Conservation (phyloP, 2,888 invertebrate genomes). For the Hyles lineata region DNA sequence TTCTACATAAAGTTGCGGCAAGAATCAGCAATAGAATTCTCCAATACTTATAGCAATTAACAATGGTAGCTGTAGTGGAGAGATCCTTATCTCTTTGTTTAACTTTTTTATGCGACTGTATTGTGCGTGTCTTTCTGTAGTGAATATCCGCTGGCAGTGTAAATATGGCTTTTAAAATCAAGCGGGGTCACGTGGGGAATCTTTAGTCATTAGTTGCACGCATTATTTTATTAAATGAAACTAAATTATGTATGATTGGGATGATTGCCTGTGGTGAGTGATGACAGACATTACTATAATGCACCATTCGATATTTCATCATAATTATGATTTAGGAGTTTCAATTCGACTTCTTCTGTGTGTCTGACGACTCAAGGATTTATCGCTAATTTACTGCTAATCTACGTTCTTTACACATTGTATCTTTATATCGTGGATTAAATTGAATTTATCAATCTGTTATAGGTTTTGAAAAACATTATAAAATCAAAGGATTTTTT, state of each 20-base stretch:
- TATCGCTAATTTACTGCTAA: not conserved
- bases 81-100: not conserved
- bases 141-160: slow-evolving; percentile 4
- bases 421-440: too few species aligned
- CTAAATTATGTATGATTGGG: slow-evolving; percentile 29
- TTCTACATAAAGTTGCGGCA: not conserved
- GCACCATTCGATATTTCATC: slow-evolving; percentile 23
- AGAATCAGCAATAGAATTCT: too few species aligned
- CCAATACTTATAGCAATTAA: too few species aligned
- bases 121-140: too few species aligned
- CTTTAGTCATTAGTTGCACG: slow-evolving; percentile 48
- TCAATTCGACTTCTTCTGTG: not conserved
- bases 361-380: not conserved
- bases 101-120: not conserved
- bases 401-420: not conserved
- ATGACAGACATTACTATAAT: slow-evolving; percentile 25
- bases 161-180: slow-evolving; percentile 34
- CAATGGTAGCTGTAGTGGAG: too few species aligned
- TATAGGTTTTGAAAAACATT: too few species aligned
- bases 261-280: slow-evolving; percentile 28
- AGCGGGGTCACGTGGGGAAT: slow-evolving; percentile 47
- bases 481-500: too few species aligned
- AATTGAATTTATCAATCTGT: too few species aligned
- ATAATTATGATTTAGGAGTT: slow-evolving; percentile 23
- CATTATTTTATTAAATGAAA: slow-evolving; percentile 40